These are phyloP conservation scores for Pipistrellus nathusii DNA, from an alignment of 2,797 vertebrate genomes.

Conservation along the genomic window DNA sequence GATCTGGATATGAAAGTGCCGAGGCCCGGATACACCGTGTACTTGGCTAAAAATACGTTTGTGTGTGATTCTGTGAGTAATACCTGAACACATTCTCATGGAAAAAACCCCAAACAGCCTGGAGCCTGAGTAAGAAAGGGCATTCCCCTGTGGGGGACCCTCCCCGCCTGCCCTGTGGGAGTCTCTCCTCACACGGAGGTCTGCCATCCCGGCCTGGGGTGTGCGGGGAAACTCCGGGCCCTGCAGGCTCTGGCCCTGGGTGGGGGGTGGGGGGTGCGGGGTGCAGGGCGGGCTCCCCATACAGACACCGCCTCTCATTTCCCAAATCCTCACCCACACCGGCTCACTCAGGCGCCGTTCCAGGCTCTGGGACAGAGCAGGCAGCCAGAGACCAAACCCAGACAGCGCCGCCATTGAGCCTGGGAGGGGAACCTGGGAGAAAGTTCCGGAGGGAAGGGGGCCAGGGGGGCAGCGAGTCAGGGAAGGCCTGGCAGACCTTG, in stretches of 20 bases:
- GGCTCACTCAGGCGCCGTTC: not conserved
- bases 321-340: not conserved
- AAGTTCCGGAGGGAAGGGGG: not conserved
- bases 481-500: not conserved
- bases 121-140: not conserved
- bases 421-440: not conserved
- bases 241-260: no score
- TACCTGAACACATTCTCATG: not conserved
- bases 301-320: not conserved
- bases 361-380: not conserved
- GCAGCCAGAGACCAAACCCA: not conserved
- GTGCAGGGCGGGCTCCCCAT: accelerated
- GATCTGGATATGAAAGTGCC: slow-evolving; percentile 44
- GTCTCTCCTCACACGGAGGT: not conserved
- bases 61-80: not conserved
- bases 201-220: not conserved
- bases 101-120: not conserved
- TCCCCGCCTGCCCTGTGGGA: not conserved
- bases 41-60: not conserved
- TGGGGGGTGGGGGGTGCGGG: no score
- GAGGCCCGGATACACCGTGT: not conserved
- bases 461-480: not conserved
- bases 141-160: not conserved
- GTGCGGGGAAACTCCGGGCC: no score
- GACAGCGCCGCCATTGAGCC: not conserved